phyloP scores from a whole-genome alignment of 1,140 invertebrate species.

The Oncopodura yosiiana region DNA sequence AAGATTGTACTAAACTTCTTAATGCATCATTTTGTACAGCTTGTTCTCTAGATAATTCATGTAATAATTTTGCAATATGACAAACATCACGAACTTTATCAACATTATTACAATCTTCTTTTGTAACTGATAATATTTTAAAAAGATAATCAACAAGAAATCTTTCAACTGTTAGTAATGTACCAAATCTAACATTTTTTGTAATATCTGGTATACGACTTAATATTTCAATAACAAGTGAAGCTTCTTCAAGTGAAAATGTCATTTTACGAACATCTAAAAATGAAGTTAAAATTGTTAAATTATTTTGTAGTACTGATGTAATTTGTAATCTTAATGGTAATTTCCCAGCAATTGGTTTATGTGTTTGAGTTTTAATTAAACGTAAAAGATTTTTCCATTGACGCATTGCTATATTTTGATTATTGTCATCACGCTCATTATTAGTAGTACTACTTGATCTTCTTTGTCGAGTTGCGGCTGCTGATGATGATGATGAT shows the following conservation, averaged over 20 bases:
- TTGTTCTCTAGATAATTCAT: slow-evolving; percentile 10
- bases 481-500: no score
- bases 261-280: slow-evolving; percentile 22
- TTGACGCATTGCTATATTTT: not conserved
- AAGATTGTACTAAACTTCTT: slow-evolving; percentile 28
- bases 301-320: slow-evolving; percentile 22
- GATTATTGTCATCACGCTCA: not conserved
- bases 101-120: not conserved
- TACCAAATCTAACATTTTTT: slow-evolving; percentile 23
- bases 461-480: no score
- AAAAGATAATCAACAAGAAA: slow-evolving; percentile 29
- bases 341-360: no score
- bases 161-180: slow-evolving; percentile 25
- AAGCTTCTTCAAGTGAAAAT: slow-evolving; percentile 21
- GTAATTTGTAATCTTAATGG: slow-evolving; percentile 15
- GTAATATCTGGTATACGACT: slow-evolving; percentile 18
- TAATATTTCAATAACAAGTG: slow-evolving; percentile 23
- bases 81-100: slow-evolving; percentile 20
- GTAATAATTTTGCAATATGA: slow-evolving; percentile 18
- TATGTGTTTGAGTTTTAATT: slow-evolving; percentile 1
- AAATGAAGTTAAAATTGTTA: slow-evolving; percentile 14
- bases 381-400: slow-evolving; percentile 13
- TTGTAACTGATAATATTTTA: slow-evolving; percentile 11
- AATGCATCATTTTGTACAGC: slow-evolving; percentile 32
- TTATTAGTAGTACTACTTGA: no score